Conservation (phyloP, 2,888 invertebrate genomes). For the Latrodectus elegans region DNA sequence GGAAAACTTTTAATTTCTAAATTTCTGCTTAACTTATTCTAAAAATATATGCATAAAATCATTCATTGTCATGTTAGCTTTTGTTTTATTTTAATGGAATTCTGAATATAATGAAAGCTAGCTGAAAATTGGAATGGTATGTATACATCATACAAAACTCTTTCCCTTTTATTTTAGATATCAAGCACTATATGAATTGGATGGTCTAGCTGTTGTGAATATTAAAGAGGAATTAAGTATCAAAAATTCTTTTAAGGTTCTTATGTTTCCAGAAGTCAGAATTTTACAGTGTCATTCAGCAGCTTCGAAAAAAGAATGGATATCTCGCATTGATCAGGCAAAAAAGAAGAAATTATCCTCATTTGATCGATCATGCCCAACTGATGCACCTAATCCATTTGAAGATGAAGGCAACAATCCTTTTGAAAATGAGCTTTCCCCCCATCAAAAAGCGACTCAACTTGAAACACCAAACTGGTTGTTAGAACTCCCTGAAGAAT, state of each 20-base stretch:
- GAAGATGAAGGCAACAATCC: slow-evolving; percentile 63
- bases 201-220: slow-evolving; percentile 94
- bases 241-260: slow-evolving; percentile 93
- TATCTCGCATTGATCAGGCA: slow-evolving; percentile 91
- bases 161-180: slow-evolving; percentile 77
- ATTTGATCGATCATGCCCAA: slow-evolving; percentile 17
- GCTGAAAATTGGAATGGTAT: no score
- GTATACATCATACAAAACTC: no score
- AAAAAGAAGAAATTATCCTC: slow-evolving; percentile 82
- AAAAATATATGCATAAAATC: no score
- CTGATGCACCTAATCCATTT: slow-evolving; percentile 47
- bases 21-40: no score
- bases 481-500: slow-evolving; percentile 90
- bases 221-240: slow-evolving; percentile 81
- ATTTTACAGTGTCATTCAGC: slow-evolving; percentile 92
- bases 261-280: slow-evolving; percentile 94
- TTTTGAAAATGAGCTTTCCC: slow-evolving; percentile 74
- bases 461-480: slow-evolving; percentile 87
- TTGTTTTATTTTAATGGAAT: no score
- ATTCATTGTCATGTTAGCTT: no score
- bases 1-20: no score
- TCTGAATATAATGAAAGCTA: no score
- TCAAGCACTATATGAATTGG: slow-evolving; percentile 88
- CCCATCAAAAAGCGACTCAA: slow-evolving; percentile 73
- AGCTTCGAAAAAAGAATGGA: slow-evolving; percentile 90